phyloP scores from a whole-genome alignment of 2,888 invertebrate species.

The Gandaritis pyraliata region DNA sequence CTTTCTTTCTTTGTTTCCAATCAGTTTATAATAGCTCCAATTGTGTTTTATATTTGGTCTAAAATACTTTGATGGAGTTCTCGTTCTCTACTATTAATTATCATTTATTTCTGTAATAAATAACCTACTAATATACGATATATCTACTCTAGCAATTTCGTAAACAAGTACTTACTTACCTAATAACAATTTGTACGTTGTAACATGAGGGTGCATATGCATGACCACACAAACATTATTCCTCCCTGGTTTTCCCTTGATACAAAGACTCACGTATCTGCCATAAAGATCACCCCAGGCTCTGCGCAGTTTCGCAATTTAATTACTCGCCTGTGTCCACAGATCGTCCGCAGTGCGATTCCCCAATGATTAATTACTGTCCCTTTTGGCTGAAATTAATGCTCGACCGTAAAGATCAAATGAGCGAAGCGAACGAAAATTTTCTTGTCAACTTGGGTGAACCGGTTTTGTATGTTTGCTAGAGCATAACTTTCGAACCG shows the following conservation, averaged over 20 bases:
- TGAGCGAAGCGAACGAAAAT: too few species aligned
- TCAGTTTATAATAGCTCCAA: too few species aligned
- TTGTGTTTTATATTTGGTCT: too few species aligned
- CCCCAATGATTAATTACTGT: slow-evolving; percentile 47
- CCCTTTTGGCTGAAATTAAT: slow-evolving; percentile 35
- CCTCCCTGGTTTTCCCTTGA: slow-evolving; percentile 59
- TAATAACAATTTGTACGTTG: slow-evolving; percentile 17
- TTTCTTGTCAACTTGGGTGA: too few species aligned
- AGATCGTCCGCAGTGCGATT: slow-evolving; percentile 54
- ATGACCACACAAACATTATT: slow-evolving; percentile 28
- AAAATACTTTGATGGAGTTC: neutral
- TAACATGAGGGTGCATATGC: slow-evolving; percentile 14
- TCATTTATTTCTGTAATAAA: too few species aligned
- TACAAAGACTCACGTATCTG: slow-evolving; percentile 43
- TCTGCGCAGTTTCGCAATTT: slow-evolving; percentile 60
- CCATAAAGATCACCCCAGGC: slow-evolving; percentile 54
- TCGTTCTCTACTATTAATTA: neutral
- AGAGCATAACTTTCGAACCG: too few species aligned
- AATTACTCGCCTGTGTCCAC: slow-evolving; percentile 70
- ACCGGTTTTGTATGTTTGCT: too few species aligned
- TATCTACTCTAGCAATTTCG: slow-evolving; percentile 5
- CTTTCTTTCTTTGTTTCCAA: neutral
- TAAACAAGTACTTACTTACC: neutral
- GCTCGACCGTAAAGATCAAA: slow-evolving; percentile 28
- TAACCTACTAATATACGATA: too few species aligned